These are phyloP conservation scores for Phrixothrix hirtus DNA, from an alignment of 2,888 invertebrate genomes.

Conservation along the genomic window DNA sequence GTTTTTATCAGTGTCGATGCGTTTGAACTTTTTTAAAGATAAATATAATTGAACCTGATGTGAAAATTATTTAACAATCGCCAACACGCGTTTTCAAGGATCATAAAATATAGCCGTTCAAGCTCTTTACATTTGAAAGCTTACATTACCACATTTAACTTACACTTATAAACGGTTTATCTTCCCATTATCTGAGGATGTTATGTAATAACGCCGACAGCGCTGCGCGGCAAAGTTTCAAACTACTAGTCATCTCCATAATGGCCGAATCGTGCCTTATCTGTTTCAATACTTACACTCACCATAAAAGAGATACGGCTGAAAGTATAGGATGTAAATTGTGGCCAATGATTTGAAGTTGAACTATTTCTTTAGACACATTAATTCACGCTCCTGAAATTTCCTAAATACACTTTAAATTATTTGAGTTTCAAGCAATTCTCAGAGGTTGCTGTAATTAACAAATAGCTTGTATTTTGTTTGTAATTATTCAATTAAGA, in stretches of 20 bases:
- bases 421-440: too few species aligned
- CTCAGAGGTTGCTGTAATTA: too few species aligned
- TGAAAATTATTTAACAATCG: constrained; percentile 17
- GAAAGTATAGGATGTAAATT: constrained; percentile 48
- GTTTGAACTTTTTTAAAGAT: too few species aligned
- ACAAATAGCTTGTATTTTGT: too few species aligned
- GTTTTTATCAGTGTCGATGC: too few species aligned
- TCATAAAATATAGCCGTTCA: constrained; percentile 26
- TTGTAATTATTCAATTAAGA: too few species aligned
- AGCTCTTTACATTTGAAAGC: constrained; percentile 26
- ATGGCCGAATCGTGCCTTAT: constrained; percentile 53
- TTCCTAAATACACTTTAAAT: constrained; percentile 2
- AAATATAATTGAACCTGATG: constrained; percentile 5
- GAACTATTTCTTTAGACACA: constrained; percentile 27
- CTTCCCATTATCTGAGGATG: constrained; percentile 38
- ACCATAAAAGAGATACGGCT: constrained; percentile 48
- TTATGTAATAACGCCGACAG: constrained; percentile 42
- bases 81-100: constrained; percentile 10
- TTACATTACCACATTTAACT: constrained; percentile 30
- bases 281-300: constrained; percentile 46
- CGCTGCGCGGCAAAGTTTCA: constrained; percentile 39
- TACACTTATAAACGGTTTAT: constrained; percentile 38
- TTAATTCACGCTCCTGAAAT: constrained; percentile 28
- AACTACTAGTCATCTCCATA: constrained; percentile 50
- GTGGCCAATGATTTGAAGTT: constrained; percentile 33